phyloP scores from a whole-genome alignment of 2,113 vertebrate species.

The Stomatorhinus ivindoensis region DNA sequence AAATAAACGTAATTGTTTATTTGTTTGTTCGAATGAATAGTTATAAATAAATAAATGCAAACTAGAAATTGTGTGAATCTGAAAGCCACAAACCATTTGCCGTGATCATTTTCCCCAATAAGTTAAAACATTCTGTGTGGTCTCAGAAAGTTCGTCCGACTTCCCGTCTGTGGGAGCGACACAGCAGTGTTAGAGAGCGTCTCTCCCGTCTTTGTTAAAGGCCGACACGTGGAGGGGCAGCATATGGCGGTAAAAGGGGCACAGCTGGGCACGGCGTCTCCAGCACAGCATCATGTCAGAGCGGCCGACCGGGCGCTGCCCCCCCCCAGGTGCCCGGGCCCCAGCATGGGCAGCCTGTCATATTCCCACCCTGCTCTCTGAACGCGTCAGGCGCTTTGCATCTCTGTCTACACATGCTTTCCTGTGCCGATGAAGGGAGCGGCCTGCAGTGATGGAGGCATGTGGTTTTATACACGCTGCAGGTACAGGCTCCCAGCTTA shows the following conservation, averaged over 20 bases:
- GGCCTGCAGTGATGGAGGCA: neutral
- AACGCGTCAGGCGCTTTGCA: constrained; percentile 68
- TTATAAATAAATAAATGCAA: neutral
- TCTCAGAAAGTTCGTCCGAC: neutral
- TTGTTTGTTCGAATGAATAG: neutral
- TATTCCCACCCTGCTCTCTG: constrained; percentile 62
- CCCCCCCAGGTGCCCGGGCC: constrained; percentile 88
- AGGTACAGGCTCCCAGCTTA: neutral
- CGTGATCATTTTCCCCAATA: neutral
- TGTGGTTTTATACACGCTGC: neutral
- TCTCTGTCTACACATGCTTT: neutral
- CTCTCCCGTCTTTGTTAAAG: constrained; percentile 54
- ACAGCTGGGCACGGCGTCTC: constrained; percentile 99
- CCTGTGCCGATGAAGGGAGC: neutral
- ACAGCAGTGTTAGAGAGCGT: neutral
- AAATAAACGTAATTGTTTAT: neutral
- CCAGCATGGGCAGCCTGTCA: constrained; percentile 53
- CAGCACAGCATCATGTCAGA: constrained; percentile 99
- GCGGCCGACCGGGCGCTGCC: constrained; percentile 98
- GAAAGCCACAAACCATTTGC: neutral
- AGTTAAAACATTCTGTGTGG: neutral
- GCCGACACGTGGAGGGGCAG: constrained; percentile 99
- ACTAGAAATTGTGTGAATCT: neutral
- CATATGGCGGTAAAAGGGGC: constrained; percentile 99
- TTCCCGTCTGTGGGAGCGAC: neutral